Percentiles rank a stretch among this genome's conserved stretches.
These are phyloP conservation scores for Ispidina picta DNA, from an alignment of 2,797 vertebrate genomes.

Conservation along the genomic window DNA sequence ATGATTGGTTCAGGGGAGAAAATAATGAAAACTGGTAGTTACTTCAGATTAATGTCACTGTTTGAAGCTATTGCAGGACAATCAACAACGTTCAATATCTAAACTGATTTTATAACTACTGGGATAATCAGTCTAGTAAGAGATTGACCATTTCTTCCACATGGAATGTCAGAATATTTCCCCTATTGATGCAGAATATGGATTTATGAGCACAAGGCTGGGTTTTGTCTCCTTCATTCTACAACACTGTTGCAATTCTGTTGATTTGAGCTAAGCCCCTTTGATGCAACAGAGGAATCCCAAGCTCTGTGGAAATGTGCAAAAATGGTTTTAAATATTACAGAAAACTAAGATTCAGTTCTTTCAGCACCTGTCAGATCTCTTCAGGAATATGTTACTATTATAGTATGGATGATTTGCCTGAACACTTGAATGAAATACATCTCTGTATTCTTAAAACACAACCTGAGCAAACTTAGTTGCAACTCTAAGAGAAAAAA, in stretches of 20 bases:
- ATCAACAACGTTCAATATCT: slow-evolving; percentile 34
- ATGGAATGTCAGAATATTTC: slow-evolving; percentile 11
- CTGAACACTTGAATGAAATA: neutral
- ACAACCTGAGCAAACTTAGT: neutral
- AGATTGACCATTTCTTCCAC: slow-evolving; percentile 7
- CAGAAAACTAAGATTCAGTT: neutral
- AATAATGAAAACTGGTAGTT: slow-evolving; percentile 39
- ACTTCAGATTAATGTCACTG: slow-evolving; percentile 42
- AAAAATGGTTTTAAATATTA: neutral
- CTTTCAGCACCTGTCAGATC: neutral
- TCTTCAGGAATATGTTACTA: neutral
- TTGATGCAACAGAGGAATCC: neutral
- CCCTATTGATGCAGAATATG: neutral
- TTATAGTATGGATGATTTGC: neutral
- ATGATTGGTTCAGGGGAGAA: no score
- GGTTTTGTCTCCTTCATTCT: neutral
- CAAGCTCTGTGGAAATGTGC: neutral
- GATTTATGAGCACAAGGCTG: neutral
- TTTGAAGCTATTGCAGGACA: slow-evolving; percentile 1
- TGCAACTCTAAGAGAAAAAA: neutral
- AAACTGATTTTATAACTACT: neutral
- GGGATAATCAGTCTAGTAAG: neutral
- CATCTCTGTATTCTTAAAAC: neutral
- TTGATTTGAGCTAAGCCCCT: neutral
- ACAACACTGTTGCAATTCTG: neutral